These are phyloP conservation scores for Monoplex corrugatus DNA, from an alignment of 2,888 invertebrate species.

Conservation along the genomic window DNA sequence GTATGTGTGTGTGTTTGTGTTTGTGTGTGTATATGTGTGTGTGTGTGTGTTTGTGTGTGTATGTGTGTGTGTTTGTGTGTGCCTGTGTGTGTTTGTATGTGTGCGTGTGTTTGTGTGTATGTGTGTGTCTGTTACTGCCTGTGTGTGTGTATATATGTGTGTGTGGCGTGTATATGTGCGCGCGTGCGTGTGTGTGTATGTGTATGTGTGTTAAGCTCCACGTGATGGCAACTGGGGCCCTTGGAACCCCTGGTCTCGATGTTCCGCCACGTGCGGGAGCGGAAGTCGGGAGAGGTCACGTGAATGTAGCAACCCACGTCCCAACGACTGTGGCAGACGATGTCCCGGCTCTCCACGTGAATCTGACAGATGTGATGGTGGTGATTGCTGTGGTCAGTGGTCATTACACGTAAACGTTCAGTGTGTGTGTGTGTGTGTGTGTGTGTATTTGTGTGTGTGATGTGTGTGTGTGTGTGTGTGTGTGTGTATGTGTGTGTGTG, in stretches of 20 bases:
- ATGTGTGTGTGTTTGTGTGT: not conserved
- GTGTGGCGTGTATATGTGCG: too few species aligned
- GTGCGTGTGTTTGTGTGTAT: not conserved
- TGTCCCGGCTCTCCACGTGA: not conserved
- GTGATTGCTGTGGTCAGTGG: constrained; percentile 10
- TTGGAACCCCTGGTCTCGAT: constrained; percentile 10
- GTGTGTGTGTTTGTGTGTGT: not conserved
- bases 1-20: too few species aligned
- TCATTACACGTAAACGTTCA: too few species aligned
- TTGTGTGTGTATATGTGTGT: too few species aligned
- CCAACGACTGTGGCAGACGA: not conserved
- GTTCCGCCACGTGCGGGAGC: constrained; percentile 40
- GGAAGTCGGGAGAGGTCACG: constrained; percentile 24
- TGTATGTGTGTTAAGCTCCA: not conserved
- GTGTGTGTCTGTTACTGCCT: not conserved
- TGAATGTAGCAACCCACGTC: constrained; percentile 23
- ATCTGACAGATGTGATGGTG: not conserved
- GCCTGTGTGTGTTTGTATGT: too few species aligned
- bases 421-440: too few species aligned
- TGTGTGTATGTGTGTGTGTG: too few species aligned
- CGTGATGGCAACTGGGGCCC: constrained; percentile 45
- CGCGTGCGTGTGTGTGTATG: not conserved
- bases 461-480: too few species aligned
- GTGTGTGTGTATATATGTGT: not conserved
- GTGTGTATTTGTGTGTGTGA: too few species aligned